Conservation (phyloP, 2,888 invertebrate genomes). For the Lochmaea capreae region DNA sequence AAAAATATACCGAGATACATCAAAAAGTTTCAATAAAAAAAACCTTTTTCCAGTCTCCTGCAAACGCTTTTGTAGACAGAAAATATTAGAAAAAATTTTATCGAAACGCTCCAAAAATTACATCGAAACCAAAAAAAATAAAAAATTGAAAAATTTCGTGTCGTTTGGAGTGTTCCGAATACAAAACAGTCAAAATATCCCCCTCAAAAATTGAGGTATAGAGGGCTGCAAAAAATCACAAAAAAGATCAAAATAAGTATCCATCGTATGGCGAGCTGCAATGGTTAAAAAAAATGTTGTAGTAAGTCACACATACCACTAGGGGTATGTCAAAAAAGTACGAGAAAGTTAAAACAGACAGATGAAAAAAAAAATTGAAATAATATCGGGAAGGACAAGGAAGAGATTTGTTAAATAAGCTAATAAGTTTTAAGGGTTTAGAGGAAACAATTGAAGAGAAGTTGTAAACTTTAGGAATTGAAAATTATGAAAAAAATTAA, state of each 20-base stretch:
- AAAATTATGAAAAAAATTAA: background rate
- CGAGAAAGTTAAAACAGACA: constrained; percentile 36
- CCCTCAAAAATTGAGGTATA: constrained; percentile 48
- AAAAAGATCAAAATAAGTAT: constrained; percentile 49
- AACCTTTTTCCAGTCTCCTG: constrained; percentile 64
- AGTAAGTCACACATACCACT: constrained; percentile 64
- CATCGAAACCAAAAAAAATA: too few relatives aligned
- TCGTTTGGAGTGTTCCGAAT: constrained; percentile 37
- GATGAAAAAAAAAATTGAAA: constrained; percentile 27
- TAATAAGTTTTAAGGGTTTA: background rate
- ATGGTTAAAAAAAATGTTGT: constrained; percentile 63
- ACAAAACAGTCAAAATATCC: constrained; percentile 43
- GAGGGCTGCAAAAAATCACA: constrained; percentile 60
- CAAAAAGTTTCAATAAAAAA: constrained; percentile 57
- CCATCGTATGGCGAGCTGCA: constrained; percentile 64
- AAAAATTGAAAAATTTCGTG: background rate
- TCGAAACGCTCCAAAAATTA: constrained; percentile 26
- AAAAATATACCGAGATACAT: constrained; percentile 47
- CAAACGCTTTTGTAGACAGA: constrained; percentile 68
- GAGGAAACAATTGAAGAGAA: background rate
- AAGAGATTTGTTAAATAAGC: constrained; percentile 6
- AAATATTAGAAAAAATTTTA: constrained; percentile 50
- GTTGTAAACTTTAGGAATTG: constrained; percentile 6
- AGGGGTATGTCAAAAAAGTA: constrained; percentile 65
- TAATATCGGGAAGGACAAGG: constrained; percentile 23